These are phyloP conservation scores for Plagodis pulveraria DNA, from an alignment of 2,888 invertebrate genomes.

Conservation along the genomic window DNA sequence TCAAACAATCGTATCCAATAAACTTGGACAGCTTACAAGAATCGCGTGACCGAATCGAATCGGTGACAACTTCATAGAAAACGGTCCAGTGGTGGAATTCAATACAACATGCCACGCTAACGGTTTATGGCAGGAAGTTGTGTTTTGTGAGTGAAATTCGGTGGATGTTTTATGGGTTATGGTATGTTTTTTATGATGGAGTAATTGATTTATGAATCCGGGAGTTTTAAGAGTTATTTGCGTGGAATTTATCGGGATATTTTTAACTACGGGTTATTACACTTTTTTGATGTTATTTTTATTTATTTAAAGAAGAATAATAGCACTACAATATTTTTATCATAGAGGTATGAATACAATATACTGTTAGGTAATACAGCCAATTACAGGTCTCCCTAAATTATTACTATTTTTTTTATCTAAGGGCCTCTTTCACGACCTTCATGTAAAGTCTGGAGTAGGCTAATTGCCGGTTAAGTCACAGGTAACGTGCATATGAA, in stretches of 20 bases:
- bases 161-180: slow-evolving; percentile 1
- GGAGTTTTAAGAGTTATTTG: neutral
- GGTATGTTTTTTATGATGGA: neutral
- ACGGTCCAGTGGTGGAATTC: slow-evolving; percentile 22
- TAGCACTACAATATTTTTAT: no score
- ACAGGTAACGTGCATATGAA: no score
- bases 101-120: slow-evolving; percentile 1
- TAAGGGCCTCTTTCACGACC: no score
- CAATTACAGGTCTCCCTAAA: no score
- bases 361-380: no score
- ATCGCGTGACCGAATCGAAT: slow-evolving; percentile 32
- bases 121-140: slow-evolving; percentile 13
- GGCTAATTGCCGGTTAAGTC: no score
- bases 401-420: no score
- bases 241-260: neutral
- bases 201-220: slow-evolving; percentile 10
- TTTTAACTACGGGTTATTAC: neutral
- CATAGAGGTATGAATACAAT: no score
- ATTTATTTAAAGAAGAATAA: no score
- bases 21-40: slow-evolving; percentile 13
- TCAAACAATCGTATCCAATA: slow-evolving; percentile 4
- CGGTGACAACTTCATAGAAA: slow-evolving; percentile 32
- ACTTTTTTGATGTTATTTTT: neutral
- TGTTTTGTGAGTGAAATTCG: slow-evolving; percentile 2
- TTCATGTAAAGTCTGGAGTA: no score